Evolutionary conservation across 1,140 invertebrate species (phyloP).

Genomic region (Procambarus clarkii): DNA sequence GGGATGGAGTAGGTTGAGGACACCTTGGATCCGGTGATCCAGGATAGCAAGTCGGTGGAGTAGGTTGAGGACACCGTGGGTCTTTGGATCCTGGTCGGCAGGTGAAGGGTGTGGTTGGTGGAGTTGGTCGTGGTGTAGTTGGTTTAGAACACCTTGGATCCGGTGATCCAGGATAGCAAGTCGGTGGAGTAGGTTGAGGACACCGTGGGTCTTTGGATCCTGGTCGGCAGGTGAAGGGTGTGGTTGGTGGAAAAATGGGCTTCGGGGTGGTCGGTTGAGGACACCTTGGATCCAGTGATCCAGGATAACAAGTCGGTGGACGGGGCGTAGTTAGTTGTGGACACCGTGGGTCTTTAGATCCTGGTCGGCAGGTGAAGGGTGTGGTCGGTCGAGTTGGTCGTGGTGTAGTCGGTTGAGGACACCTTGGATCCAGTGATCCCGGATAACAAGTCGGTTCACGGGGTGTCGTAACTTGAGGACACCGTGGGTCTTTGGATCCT

Average conservation of each 20-base stretch:
- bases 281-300: conserved; percentile 18
- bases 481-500: conserved; percentile 75
- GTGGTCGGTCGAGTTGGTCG: conserved; percentile 26
- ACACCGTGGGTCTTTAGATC: conserved; percentile 30
- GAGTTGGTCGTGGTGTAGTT: conserved; percentile 62
- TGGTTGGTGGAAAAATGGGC: conserved; percentile 55
- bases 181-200: neutral
- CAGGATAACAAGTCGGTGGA: conserved; percentile 1
- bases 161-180: no score
- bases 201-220: conserved; percentile 30
- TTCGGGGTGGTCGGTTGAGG: conserved; percentile 72
- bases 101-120: no score
- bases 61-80: no score
- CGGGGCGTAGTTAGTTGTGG: neutral
- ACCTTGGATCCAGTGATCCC: conserved; percentile 74
- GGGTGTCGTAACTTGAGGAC: conserved; percentile 69
- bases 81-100: no score
- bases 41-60: no score
- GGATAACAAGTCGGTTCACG: conserved; percentile 48
- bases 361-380: conserved; percentile 22
- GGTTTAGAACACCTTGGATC: neutral
- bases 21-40: no score
- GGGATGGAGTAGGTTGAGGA: no score
- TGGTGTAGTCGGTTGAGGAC: conserved; percentile 61
- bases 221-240: conserved; percentile 28